phyloP scores from a whole-genome alignment of 2,888 invertebrate genomes.

The Bellardia pandia region DNA sequence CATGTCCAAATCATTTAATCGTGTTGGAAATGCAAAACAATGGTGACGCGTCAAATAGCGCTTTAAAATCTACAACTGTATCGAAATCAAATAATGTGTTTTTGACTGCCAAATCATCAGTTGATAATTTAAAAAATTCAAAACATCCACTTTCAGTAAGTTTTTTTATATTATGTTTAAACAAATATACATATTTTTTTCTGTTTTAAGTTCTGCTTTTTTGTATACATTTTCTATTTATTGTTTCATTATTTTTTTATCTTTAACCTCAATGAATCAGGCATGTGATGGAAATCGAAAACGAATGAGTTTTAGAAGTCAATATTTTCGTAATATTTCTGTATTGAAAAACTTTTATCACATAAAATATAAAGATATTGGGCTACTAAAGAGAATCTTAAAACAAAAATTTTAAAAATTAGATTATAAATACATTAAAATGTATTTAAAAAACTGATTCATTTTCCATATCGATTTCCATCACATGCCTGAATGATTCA shows the following conservation, averaged over 20 bases:
- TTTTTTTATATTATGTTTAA: slow-evolving; percentile 8
- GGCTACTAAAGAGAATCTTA: no score
- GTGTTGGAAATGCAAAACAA: slow-evolving; percentile 62
- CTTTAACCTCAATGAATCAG: background rate
- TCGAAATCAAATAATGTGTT: slow-evolving; percentile 23
- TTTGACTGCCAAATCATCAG: slow-evolving; percentile 71
- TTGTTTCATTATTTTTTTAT: background rate
- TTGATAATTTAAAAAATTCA: slow-evolving; percentile 71
- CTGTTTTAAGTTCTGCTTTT: background rate
- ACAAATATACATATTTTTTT: background rate
- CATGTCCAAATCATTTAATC: slow-evolving; percentile 73
- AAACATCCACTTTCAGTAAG: slow-evolving; percentile 79
- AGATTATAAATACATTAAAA: no score
- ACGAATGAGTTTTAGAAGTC: no score
- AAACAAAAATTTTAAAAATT: no score
- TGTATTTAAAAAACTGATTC: no score
- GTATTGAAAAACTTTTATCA: no score
- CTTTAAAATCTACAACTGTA: slow-evolving; percentile 17
- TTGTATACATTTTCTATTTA: background rate
- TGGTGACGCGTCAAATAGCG: slow-evolving; percentile 2
- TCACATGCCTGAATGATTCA: background rate
- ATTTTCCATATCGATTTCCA: no score
- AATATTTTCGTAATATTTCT: no score
- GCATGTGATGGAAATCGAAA: no score
- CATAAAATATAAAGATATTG: no score